Base-by-base conservation (phyloP, 2,888 invertebrate genomes). In the Cactoblastis cactorum region DNA sequence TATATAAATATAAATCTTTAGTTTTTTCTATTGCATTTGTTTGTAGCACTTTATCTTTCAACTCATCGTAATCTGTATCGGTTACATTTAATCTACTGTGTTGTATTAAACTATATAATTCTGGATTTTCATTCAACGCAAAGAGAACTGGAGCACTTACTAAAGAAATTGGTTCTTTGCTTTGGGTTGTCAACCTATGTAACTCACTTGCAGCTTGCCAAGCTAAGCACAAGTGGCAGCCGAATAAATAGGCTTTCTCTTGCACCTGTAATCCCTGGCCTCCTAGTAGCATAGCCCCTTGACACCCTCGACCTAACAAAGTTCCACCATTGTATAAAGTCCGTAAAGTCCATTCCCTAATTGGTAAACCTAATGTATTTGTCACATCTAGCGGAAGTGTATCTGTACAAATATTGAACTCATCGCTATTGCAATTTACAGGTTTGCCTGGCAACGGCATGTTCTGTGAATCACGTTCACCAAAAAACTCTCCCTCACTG, bases 141-240 rank as follows among this genome's bases (percentile, higher is more conserved):
- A 96, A 96, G 65, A 97, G 90, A 2, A 96, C 94, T 0, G 97
- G 97, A 2, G 96, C 96, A 67, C 94, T 94, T 1, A 95, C 93
- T 62, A 97, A 78, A 53, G 93, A 93, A 66, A 92, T 94, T 0
- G 91, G 71, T 14, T 81, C 77, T 52, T 81, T 81, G 93, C 22
- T 94, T 90, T 67, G 93, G 77, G 75, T 93, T 86, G 52, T 91
- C 59, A 68, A 68, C 54, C 79, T 83, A 53, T 83, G 80, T 18
- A 86, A 50, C 55, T 90, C 89, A 4, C 75, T 76, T 0, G 80
- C 77, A 0, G 94, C 94, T 90, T 96, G 96, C 93, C 95, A 95
- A 2, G 95, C 95, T 64, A 95, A 90, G 33, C 95, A 95, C 47
- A 96, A 87, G 77, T 96, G 94, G 70, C 94, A 93, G 3, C 96